Percentiles rank a stretch among this genome's conserved stretches.
These are phyloP conservation scores for Eclectus roratus DNA, from an alignment of 2,113 vertebrate genomes.

Conservation along the genomic window DNA sequence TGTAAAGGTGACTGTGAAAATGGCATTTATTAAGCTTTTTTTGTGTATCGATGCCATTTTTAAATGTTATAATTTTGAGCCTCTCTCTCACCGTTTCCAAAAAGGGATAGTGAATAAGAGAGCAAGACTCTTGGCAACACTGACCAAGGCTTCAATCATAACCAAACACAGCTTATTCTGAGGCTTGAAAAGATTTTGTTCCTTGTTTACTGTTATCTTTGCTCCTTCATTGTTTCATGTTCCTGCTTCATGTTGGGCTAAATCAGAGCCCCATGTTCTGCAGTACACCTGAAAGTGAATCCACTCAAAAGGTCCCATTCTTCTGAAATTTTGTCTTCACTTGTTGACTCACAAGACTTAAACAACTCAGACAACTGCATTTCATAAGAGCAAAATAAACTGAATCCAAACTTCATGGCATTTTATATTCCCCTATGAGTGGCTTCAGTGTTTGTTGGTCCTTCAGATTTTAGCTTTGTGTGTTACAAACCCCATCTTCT, in stretches of 20 bases:
- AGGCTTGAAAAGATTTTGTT: background rate
- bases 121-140: background rate
- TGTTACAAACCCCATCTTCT: constrained; percentile 55
- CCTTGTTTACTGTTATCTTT: background rate
- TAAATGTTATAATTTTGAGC: background rate
- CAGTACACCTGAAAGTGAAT: background rate
- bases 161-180: background rate
- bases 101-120: background rate
- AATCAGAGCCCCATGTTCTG: background rate
- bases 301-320: background rate
- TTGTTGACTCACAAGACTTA: background rate
- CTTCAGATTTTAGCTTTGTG: constrained; percentile 21
- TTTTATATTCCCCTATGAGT: background rate
- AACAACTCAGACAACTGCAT: background rate
- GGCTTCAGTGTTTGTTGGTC: background rate
- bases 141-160: background rate
- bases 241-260: background rate
- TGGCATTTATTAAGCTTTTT: background rate
- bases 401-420: background rate
- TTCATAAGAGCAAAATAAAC: constrained; percentile 20
- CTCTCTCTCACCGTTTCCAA: background rate
- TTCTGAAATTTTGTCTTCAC: background rate
- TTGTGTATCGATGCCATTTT: background rate
- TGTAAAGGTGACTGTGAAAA: background rate
- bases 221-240: background rate